Base-by-base conservation (phyloP, 2,113 vertebrate species). In the Sminthopsis crassicaudata region DNA sequence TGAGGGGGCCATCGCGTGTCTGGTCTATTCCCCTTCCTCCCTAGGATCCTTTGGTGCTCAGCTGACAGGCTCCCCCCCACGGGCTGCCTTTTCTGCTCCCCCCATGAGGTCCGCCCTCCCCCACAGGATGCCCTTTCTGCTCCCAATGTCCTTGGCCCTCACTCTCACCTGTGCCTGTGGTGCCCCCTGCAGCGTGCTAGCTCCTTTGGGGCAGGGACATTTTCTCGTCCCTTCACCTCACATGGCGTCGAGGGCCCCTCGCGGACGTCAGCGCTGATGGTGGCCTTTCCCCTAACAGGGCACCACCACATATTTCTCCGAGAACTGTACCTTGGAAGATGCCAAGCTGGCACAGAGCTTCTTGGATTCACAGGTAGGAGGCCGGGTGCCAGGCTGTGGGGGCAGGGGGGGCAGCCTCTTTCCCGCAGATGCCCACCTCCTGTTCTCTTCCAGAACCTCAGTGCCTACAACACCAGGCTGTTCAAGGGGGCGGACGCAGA, bases 381-480 rank as follows among this genome's bases (percentile, higher is more conserved):
- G 89, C 9, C 3, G 26, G 89, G 25, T 42, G 24, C 36, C 57
- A 5, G 23, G 24, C 53, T 67, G 8, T 19, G 46, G 92, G 46
- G 2, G 8, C 14, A n/a, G 92, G 46, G 2, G 22, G 26, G 48
- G 46, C 60, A 27, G 6, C 46, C 14, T 16, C 91, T 90, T 19
- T 11, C n/a, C 51, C 26, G 3, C 5, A 23, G 25, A 25, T 8
- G 1, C 84, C 52, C 24, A n/a, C 19, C 48, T 50, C 46, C 91
- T 57, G 42, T 2, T 93, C 57, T 96, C 91, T 96, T 97, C 25
- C 84, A 99, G 99, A 99, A 99, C 97, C 98, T 99, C 96, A 99
- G 99, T 92, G 99, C 99, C 53, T 99, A 99, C 97, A 99, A 99
- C 98, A 99, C 99, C 0, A 99, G 99, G 51, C 98, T 99, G 95